phyloP scores from a whole-genome alignment of 2,797 vertebrate genomes.

The Leuciscus waleckii region DNA sequence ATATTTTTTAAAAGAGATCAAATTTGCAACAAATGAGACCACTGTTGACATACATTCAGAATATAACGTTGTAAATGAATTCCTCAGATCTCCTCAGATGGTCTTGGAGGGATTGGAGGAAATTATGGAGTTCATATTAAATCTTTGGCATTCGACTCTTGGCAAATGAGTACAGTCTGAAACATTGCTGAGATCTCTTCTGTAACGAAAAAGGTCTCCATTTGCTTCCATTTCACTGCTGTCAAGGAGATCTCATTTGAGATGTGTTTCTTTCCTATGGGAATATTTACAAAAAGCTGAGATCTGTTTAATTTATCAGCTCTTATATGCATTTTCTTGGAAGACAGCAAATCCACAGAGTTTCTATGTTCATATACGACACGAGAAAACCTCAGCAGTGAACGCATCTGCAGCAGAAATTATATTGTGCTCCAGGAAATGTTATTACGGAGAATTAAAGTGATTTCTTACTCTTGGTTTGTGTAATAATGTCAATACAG shows the following conservation, averaged over 20 bases:
- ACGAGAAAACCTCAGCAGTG: background rate
- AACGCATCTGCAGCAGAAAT: slow-evolving; percentile 28
- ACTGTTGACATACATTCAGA: background rate
- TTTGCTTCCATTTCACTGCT: background rate
- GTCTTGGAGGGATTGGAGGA: background rate
- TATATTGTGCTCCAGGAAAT: slow-evolving; percentile 34
- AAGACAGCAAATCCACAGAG: background rate
- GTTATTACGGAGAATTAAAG: slow-evolving; percentile 44
- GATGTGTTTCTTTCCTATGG: background rate
- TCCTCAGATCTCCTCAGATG: background rate
- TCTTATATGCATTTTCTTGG: slow-evolving; percentile 4
- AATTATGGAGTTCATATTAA: background rate
- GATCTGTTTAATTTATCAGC: slow-evolving; percentile 13
- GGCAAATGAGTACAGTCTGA: background rate
- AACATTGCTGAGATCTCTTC: background rate
- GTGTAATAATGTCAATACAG: slow-evolving; percentile 48
- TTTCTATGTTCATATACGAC: background rate
- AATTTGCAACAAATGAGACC: background rate
- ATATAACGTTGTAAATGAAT: background rate
- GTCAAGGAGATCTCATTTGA: slow-evolving; percentile 3
- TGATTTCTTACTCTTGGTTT: slow-evolving; percentile 54
- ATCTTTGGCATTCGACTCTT: background rate
- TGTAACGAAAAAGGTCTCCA: background rate
- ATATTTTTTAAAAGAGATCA: background rate
- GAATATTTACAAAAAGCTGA: background rate